These are phyloP conservation scores for Corythoichthys intestinalis DNA, from an alignment of 2,113 vertebrate species.

Conservation along the genomic window DNA sequence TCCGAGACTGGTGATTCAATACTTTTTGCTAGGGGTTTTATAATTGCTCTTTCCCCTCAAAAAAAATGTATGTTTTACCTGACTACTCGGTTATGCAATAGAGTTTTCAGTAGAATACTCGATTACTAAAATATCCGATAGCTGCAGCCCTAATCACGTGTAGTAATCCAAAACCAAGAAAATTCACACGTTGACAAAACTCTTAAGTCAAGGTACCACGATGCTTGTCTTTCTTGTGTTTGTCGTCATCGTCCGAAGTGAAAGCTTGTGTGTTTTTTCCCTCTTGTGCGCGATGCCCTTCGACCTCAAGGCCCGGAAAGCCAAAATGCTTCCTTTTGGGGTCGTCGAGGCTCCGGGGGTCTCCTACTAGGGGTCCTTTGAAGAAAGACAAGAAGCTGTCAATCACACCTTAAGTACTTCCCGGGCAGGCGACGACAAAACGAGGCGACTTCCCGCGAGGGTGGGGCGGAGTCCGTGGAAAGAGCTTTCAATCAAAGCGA, in stretches of 20 bases:
- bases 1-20: too few relatives aligned
- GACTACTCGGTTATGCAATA: too few relatives aligned
- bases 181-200: too few relatives aligned
- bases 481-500: neutral
- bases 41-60: too few relatives aligned
- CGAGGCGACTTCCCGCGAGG: neutral
- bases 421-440: neutral
- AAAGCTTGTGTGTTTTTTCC: neutral
- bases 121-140: too few relatives aligned
- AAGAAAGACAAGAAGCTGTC: neutral
- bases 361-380: neutral
- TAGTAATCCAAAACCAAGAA: too few relatives aligned
- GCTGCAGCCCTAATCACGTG: too few relatives aligned
- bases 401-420: neutral
- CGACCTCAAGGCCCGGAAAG: neutral
- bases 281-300: slow-evolving; percentile 5
- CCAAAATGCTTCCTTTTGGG: neutral
- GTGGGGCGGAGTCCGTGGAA: slow-evolving; percentile 12
- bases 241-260: neutral
- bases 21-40: too few relatives aligned
- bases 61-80: too few relatives aligned
- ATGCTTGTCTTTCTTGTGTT: neutral
- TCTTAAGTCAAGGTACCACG: neutral
- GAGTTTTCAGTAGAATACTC: too few relatives aligned
- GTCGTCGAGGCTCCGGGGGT: neutral